Evolutionary conservation across 1,140 invertebrate species (phyloP).

Genomic region (Saccostrea cuccullata): DNA sequence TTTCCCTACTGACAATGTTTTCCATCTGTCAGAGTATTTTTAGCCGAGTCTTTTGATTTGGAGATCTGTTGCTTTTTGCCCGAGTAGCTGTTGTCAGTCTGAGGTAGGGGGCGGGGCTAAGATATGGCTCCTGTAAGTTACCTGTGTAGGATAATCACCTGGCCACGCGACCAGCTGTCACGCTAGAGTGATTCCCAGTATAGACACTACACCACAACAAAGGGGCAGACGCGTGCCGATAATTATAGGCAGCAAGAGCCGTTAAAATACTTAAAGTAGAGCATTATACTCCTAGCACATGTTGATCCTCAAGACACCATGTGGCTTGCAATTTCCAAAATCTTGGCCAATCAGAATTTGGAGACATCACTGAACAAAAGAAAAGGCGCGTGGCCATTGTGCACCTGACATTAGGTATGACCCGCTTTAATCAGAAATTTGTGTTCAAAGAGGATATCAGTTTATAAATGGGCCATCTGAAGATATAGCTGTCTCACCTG

Average conservation of each 20-base stretch:
- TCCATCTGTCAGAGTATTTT: slow-evolving; percentile 25
- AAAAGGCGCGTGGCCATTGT: slow-evolving; percentile 25
- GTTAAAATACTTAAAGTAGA: slow-evolving; percentile 20
- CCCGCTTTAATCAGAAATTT: slow-evolving; percentile 4
- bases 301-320: slow-evolving; percentile 21
- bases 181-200: slow-evolving; percentile 17
- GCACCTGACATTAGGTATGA: slow-evolving; percentile 9
- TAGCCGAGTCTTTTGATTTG: slow-evolving; percentile 6
- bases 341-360: slow-evolving; percentile 10
- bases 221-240: slow-evolving; percentile 13
- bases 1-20: slow-evolving; percentile 14
- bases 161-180: slow-evolving; percentile 35
- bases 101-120: background rate
- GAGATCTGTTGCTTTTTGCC: slow-evolving; percentile 18
- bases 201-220: slow-evolving; percentile 1
- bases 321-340: slow-evolving; percentile 11
- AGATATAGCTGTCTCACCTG: background rate
- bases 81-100: background rate
- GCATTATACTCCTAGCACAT: slow-evolving; percentile 26
- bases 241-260: slow-evolving; percentile 27
- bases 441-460: slow-evolving; percentile 14
- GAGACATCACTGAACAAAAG: slow-evolving; percentile 15
- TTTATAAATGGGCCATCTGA: slow-evolving; percentile 18
- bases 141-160: slow-evolving; percentile 42
- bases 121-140: background rate